Evolutionary conservation across 1,140 invertebrate genomes (phyloP).

Genomic region (Formica exsecta): DNA sequence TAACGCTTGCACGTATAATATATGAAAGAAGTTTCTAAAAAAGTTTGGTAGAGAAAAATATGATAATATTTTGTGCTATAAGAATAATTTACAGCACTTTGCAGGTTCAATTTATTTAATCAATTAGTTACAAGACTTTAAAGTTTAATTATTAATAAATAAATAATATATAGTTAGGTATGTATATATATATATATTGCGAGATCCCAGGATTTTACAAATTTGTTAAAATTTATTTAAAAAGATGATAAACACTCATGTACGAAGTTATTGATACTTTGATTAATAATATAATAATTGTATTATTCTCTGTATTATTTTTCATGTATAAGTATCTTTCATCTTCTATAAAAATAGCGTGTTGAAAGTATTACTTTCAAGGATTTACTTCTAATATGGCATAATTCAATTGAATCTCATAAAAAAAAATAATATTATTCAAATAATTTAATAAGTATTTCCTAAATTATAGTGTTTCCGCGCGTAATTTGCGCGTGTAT

Average conservation of each 20-base stretch:
- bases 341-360: neutral
- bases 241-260: neutral
- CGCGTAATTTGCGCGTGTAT: constrained; percentile 22
- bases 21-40: neutral
- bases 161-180: neutral
- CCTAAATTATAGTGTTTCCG: constrained; percentile 13
- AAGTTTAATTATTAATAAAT: constrained; percentile 1
- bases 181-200: neutral
- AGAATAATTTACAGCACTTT: neutral
- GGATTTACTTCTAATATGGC: neutral
- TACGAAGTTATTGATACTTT: neutral
- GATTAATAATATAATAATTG: neutral
- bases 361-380: neutral
- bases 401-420: neutral
- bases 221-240: neutral
- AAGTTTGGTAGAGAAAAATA: neutral
- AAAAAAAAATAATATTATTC: neutral
- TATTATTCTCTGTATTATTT: neutral
- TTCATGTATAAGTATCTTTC: neutral
- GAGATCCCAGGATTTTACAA: neutral
- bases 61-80: neutral
- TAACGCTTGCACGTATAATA: neutral
- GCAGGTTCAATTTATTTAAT: neutral
- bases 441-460: neutral
- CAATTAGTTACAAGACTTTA: neutral